Base-by-base conservation (phyloP, 35 echinoderm and acorn worm genomes). In the Eucidaris tribuloides region DNA sequence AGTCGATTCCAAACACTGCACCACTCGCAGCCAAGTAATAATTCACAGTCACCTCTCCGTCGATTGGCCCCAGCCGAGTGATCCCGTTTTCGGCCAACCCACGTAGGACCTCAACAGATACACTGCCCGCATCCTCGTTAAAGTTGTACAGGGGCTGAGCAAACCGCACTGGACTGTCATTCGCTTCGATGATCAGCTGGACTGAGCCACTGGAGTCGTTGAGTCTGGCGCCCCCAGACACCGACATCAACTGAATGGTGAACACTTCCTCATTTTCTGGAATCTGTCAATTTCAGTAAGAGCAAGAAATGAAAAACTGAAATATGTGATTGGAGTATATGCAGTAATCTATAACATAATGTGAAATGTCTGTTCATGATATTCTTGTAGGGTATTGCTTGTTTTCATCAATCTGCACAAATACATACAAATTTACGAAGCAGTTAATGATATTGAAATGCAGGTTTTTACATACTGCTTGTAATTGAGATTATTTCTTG, bases 231-330 rank as follows among this genome's bases (percentile, higher is more conserved):
- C 90, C 90, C 15, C 85, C 87, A 28, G 40, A 81, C 13, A 80
- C 84, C 45, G 58, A 80, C 11, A 45, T 77, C 23, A 99, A 62
- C 28, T 52, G 41, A 7, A 99, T 49, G 23, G 83, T 83, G 63
- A 99, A 99, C 58, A 50, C 58, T 58, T 99, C 96, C 60, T 99
- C 96, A 83, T 82, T 77, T 33, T 99, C 96, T 32, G 96, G 96
- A 22, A 99, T 57, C 96, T 99, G 50, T 13, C n/a, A 45, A 68
- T 48, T 35, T 45, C 31, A 60, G 57, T 38, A 13, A n/a, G 41
- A 54, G 27, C 41, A 79, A n/a, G n/a, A n/a, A n/a, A n/a, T n/a
- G n/a, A n/a, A n/a, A n/a, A n/a, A n/a, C n/a, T n/a, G n/a, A n/a
- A n/a, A n/a, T n/a, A n/a, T n/a, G n/a, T n/a, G n/a, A n/a, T n/a